A percentile compares a stretch with the other conserved stretches of the same genome.
phyloP scores from a whole-genome alignment of 2,797 vertebrate genomes.

The Acipenser transmontanus region DNA sequence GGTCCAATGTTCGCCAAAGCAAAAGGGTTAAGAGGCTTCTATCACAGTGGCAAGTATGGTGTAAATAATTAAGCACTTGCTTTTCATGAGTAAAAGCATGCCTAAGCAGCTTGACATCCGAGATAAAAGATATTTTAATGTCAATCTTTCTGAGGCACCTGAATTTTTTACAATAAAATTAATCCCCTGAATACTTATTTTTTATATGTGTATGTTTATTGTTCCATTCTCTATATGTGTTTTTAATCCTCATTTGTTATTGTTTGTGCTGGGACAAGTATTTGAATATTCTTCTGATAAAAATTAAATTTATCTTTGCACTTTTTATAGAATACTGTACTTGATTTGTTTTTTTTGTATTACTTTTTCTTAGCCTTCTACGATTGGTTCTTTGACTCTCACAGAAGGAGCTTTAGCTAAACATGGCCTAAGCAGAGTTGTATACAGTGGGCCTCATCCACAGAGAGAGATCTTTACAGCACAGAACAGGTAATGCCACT shows the following conservation, averaged over 20 bases:
- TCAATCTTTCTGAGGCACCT: not conserved
- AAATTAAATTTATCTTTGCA: too few relatives aligned
- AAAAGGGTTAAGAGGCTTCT: not conserved
- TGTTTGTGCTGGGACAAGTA: too few relatives aligned
- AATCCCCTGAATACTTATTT: too few relatives aligned
- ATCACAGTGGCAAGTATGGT: not conserved
- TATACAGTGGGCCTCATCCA: slow-evolving; percentile 91
- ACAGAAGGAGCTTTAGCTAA: slow-evolving; percentile 92
- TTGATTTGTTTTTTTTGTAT: too few relatives aligned
- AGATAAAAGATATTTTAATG: slow-evolving; percentile 1
- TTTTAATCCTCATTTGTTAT: too few relatives aligned
- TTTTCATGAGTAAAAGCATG: not conserved
- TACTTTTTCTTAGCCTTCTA: slow-evolving; percentile 69
- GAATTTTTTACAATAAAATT: too few relatives aligned
- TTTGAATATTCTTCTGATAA: too few relatives aligned
- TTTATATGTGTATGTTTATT: too few relatives aligned
- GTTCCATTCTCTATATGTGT: too few relatives aligned
- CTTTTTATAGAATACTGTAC: too few relatives aligned
- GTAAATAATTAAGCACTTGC: not conserved
- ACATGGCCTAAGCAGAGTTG: slow-evolving; percentile 85
- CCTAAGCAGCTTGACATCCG: not conserved
- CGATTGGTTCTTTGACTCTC: slow-evolving; percentile 89
- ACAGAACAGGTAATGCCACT: slow-evolving; percentile 78
- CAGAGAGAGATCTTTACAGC: slow-evolving; percentile 94
- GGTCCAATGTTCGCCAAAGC: too few relatives aligned